A percentile compares a stretch with the other conserved stretches of the same genome.
These are phyloP conservation scores for Punctoribates punctum DNA, from an alignment of 2,888 invertebrate genomes.

Conservation along the genomic window DNA sequence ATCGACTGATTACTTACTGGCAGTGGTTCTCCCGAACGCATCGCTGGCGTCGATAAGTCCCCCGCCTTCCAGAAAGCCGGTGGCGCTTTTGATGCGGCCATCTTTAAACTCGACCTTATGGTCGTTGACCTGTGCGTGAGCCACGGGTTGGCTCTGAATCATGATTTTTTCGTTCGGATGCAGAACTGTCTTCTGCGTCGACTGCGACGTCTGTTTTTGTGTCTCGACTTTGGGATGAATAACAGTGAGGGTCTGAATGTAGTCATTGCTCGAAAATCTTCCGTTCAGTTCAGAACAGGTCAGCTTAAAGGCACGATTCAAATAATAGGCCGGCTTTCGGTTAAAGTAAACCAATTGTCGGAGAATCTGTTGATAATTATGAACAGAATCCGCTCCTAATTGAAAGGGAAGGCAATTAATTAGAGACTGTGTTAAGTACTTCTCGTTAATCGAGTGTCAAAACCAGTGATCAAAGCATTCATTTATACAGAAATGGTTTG, in stretches of 20 bases:
- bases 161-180: constrained; percentile 20
- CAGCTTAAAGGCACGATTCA: constrained; percentile 90
- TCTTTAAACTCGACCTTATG: constrained; percentile 64
- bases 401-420: background rate
- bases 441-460: constrained; percentile 21
- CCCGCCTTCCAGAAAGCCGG: constrained; percentile 38
- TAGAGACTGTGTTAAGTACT: background rate
- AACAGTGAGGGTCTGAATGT: constrained; percentile 74
- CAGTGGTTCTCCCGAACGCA: constrained; percentile 32
- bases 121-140: constrained; percentile 63
- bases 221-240: constrained; percentile 45
- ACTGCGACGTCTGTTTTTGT: constrained; percentile 43
- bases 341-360: constrained; percentile 72
- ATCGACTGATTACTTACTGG: constrained; percentile 35
- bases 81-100: constrained; percentile 53
- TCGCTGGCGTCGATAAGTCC: constrained; percentile 35
- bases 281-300: constrained; percentile 92
- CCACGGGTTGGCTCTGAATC: constrained; percentile 49
- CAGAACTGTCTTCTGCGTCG: constrained; percentile 14
- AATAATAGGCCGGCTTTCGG: constrained; percentile 89
- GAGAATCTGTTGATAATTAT: constrained; percentile 57
- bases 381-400: constrained; percentile 49
- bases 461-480: constrained; percentile 54
- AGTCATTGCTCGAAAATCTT: constrained; percentile 90
- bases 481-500: constrained; percentile 1